These are phyloP conservation scores for Athripsodes cinereus DNA, from an alignment of 2,888 invertebrate genomes.

Conservation along the genomic window DNA sequence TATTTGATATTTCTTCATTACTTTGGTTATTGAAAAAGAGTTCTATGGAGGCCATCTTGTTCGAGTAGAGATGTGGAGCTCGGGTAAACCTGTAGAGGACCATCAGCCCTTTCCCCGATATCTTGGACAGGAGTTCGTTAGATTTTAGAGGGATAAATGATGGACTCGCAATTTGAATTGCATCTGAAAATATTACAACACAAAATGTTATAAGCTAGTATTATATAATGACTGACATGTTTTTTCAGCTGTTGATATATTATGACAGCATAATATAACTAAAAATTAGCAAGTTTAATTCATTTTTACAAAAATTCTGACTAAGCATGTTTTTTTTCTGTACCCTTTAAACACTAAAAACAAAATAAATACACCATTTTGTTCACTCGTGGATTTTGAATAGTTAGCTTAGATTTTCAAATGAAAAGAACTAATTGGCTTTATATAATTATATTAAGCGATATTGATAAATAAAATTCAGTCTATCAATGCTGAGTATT, in stretches of 20 bases:
- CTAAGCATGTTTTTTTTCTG: no score
- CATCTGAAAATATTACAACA: slow-evolving; percentile 28
- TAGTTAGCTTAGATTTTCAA: no score
- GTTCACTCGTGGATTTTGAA: no score
- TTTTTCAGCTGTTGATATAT: no score
- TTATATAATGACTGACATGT: no score
- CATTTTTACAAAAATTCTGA: no score
- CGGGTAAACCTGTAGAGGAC: slow-evolving; percentile 66
- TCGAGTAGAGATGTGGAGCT: slow-evolving; percentile 74
- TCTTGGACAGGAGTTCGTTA: slow-evolving; percentile 64
- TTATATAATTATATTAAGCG: not conserved
- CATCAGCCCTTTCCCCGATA: slow-evolving; percentile 62
- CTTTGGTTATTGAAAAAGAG: slow-evolving; percentile 70
- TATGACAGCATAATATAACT: no score
- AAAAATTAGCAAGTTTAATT: no score
- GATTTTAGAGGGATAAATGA: slow-evolving; percentile 53
- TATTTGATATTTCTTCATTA: slow-evolving; percentile 56
- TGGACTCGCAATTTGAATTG: slow-evolving; percentile 55
- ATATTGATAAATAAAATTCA: not conserved
- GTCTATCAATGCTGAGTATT: not conserved
- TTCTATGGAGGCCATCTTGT: slow-evolving; percentile 76
- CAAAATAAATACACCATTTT: no score
- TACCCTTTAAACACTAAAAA: no score
- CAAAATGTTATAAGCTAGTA: not conserved
- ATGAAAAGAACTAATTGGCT: no score